phyloP scores from a whole-genome alignment of 53 echinoderm and acorn worm species.

The Stichopus horrens region DNA sequence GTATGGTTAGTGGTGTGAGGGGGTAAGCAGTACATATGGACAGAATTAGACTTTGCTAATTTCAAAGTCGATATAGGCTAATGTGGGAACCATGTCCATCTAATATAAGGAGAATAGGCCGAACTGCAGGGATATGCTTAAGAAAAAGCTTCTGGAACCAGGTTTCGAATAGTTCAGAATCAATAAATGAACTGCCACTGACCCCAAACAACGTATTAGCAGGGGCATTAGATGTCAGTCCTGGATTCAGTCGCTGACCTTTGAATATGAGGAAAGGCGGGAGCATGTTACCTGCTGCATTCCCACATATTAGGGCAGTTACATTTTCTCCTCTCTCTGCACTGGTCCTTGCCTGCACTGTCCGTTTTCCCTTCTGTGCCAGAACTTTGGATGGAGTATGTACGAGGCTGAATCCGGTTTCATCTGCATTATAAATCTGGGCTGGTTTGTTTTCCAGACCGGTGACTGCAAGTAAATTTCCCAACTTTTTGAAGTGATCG shows the following conservation, averaged over 20 bases:
- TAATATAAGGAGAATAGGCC: conserved; percentile 55
- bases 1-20: conserved; percentile 65
- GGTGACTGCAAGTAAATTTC: neutral
- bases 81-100: conserved; percentile 62
- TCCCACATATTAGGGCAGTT: conserved; percentile 4
- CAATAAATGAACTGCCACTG: conserved; percentile 42
- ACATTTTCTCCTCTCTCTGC: conserved; percentile 9
- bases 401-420: conserved; percentile 36
- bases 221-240: conserved; percentile 49
- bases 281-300: conserved; percentile 5
- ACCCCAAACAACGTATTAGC: conserved; percentile 58
- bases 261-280: conserved; percentile 48
- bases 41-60: conserved; percentile 42
- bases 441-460: neutral
- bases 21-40: conserved; percentile 62
- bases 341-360: neutral
- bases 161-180: conserved; percentile 60
- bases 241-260: conserved; percentile 44
- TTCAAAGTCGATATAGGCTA: conserved; percentile 32
- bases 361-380: neutral
- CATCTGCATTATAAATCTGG: conserved; percentile 42
- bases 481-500: neutral
- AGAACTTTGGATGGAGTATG: neutral
- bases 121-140: conserved; percentile 31
- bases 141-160: conserved; percentile 65